phyloP scores from a whole-genome alignment of 2,797 vertebrate genomes.

The Lepus townsendii region DNA sequence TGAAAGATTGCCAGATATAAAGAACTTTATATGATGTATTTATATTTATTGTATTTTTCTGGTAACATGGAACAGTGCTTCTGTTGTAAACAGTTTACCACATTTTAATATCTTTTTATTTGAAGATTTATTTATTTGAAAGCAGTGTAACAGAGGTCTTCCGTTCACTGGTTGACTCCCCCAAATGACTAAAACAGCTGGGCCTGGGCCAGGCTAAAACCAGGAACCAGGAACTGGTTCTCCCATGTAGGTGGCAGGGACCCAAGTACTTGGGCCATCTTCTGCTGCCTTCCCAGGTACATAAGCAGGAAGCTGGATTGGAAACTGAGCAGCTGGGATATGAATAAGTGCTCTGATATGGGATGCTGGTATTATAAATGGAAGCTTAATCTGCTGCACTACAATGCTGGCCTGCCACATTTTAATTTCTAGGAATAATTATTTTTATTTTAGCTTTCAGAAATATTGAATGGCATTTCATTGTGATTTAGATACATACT shows the following conservation, averaged over 20 bases:
- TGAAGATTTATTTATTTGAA: conserved; percentile 64
- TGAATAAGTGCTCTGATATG: too few species aligned
- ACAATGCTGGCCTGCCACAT: not conserved
- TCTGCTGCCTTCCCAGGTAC: too few species aligned
- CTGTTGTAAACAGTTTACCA: conserved; percentile 47
- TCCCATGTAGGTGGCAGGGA: too few species aligned
- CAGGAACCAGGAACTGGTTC: too few species aligned
- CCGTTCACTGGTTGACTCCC: too few species aligned
- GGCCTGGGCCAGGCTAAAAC: too few species aligned
- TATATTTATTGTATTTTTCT: conserved; percentile 59
- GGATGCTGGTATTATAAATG: too few species aligned
- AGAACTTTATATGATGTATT: not conserved
- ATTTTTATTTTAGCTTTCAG: conserved; percentile 58
- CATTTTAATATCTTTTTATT: conserved; percentile 56
- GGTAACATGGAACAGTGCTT: conserved; percentile 8
- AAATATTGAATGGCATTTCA: conserved; percentile 64
- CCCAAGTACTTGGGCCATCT: too few species aligned
- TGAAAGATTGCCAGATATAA: conserved; percentile 30
- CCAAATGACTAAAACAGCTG: too few species aligned
- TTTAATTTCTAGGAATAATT: conserved; percentile 39
- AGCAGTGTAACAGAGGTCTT: not conserved
- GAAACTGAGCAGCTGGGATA: too few species aligned
- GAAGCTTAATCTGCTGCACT: too few species aligned
- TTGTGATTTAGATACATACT: conserved; percentile 17
- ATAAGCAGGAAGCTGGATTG: too few species aligned